These are phyloP conservation scores for Ispidina picta DNA, from an alignment of 2,797 vertebrate species.

Conservation along the genomic window DNA sequence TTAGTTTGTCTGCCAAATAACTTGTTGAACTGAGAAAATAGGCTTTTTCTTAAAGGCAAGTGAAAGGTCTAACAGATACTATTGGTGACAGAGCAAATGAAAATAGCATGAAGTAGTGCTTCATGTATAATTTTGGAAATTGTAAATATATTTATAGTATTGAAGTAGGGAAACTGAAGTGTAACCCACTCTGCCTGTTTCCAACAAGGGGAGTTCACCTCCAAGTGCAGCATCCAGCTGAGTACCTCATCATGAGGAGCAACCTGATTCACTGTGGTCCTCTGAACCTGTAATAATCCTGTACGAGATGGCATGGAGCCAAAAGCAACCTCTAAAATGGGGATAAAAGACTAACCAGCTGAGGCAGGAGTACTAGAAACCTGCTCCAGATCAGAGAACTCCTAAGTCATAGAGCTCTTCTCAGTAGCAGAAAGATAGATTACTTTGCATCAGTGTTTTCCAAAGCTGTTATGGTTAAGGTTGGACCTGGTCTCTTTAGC, in stretches of 20 bases:
- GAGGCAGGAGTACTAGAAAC: background rate
- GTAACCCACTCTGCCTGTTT: background rate
- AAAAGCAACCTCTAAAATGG: background rate
- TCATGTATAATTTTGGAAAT: background rate
- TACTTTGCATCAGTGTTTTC: background rate
- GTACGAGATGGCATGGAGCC: background rate
- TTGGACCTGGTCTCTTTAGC: background rate
- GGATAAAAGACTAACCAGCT: background rate
- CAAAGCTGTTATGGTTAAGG: rapidly evolving
- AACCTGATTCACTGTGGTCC: background rate
- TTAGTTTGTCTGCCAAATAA: background rate
- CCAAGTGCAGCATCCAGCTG: background rate
- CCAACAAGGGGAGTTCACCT: rapidly evolving
- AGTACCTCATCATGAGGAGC: rapidly evolving
- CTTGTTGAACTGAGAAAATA: background rate
- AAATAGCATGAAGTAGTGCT: background rate
- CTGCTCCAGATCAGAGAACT: background rate
- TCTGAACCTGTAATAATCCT: background rate
- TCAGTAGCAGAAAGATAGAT: background rate
- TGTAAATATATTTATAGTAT: background rate
- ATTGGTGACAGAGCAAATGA: background rate
- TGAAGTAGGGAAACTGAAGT: background rate
- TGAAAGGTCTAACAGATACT: background rate
- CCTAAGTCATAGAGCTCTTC: background rate
- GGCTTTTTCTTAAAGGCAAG: background rate